Base-by-base conservation (phyloP, 2,888 invertebrate species). In the Punctoribates punctum region DNA sequence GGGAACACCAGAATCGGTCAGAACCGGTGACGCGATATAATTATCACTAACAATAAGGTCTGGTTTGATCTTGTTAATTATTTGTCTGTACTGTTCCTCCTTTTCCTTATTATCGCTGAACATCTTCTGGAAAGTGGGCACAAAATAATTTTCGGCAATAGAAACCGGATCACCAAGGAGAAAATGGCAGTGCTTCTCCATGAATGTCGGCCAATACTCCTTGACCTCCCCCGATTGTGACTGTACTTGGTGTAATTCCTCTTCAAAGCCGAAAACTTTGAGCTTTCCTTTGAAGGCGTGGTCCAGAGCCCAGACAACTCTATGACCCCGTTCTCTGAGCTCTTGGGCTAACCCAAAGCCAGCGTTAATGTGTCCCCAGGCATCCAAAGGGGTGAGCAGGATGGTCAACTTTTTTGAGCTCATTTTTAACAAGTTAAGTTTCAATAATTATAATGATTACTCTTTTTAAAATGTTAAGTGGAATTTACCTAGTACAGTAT, bases 41-140 rank as follows among this genome's bases (percentile, higher is more conserved):
- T 60, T 29, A 74, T 74, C 74, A 17, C n/a, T 34, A 11, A 74
- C 34, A n/a, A 74, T 74, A n/a, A 74, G 4, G 38, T 74, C 74
- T 1, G 74, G 74, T 62, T 60, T 57, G 5, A 57, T 29, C 17
- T 20, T 9, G 20, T 29, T 38, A 34, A 74, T 42, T 62, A 54
- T 60, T 2, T 27, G 6, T 3, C 8, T 15, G 27, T 27, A 34
- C 17, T 57, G 74, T 13, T 15, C 17, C n/a, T 74, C 23, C 6
- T n/a, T 27, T 2, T 62, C 42, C 20, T 23, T 62, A n/a, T 29
- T 34, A 38, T 57, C 34, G 29, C 17, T 17, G 23, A 34, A 42
- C 74, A 74, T 74, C 23, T 25, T 38, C 17, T 38, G 29, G 25
- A 23, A 17, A 2, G 60, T 23, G 3, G 11, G 17, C 8, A 60